Evolutionary conservation across 2,797 vertebrate species (phyloP), one percentile per base, ranked within the genome.

Genomic region (Takifugu ocellatus): DNA sequence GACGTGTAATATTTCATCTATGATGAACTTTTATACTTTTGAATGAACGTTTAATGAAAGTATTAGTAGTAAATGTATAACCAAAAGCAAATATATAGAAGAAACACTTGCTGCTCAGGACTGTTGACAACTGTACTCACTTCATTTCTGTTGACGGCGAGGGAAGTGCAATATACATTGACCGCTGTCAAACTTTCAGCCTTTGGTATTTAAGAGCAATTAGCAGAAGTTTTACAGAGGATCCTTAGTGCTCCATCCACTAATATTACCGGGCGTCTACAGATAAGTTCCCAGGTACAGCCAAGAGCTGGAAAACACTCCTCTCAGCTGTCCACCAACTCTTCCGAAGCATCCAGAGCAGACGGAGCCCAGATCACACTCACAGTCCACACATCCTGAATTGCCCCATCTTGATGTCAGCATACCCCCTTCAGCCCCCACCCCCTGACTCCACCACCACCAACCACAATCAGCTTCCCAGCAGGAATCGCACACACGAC

Each of bases 81-180:
- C 42, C 12, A 43, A 6, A 1, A 43, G 2, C 24, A 26, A 12
- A 39, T 39, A 26, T 14, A 36, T 2, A 15, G 16, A 43, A 17
- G 4, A 58, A 7, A 31, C 1, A 29, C 3, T 24, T 29, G 4
- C 26, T 39, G 25, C n/a, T 46, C 1, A 59, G 51, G 6, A 25
- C 9, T 45, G 26, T 21, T 47, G 3, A 9, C 17, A n/a, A 10
- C 2, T 46, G 44, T 59, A 90, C 89, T 91, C 84, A 91, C 89
- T 86, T 90, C 83, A 90, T 88, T 74, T 85, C 81, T 82, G 69
- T 61, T 63, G 81, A 66, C 66, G 78, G 66, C 74, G 83, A 88
- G 77, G 76, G 87, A 77, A 82, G 65, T 59, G 78, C 86, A 76
- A 82, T 74, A 70, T 85, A 84, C 83, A 84, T 75, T 56, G 51